Evolutionary conservation across 2,888 invertebrate genomes (phyloP).

Genomic region (Pilophorus perplexus): DNA sequence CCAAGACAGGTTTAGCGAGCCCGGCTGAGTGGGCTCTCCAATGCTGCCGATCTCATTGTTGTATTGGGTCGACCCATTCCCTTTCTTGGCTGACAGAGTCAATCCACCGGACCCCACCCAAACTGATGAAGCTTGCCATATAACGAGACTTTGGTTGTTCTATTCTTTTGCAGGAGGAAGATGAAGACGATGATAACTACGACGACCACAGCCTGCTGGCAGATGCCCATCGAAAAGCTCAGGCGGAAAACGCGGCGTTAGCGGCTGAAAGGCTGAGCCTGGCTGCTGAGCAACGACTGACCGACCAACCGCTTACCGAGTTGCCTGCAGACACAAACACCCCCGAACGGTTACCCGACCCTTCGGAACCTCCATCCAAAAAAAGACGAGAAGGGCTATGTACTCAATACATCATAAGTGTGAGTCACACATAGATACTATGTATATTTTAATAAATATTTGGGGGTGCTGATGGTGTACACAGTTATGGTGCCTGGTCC

Average conservation of each 20-base stretch:
- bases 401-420: constrained; percentile 64
- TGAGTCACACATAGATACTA: too few species aligned
- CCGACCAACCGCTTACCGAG: neutral
- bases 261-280: neutral
- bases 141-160: too few species aligned
- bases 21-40: too few species aligned
- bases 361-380: constrained; percentile 52
- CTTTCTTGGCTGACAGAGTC: too few species aligned
- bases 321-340: constrained; percentile 3
- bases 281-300: neutral
- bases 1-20: too few species aligned
- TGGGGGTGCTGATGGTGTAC: too few species aligned
- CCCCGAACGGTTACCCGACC: constrained; percentile 35
- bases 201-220: constrained; percentile 44
- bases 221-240: constrained; percentile 35
- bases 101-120: too few species aligned
- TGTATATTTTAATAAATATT: too few species aligned
- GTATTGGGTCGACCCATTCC: too few species aligned
- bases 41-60: too few species aligned
- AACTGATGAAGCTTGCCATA: too few species aligned
- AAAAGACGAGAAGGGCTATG: constrained; percentile 59
- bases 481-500: too few species aligned
- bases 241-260: constrained; percentile 5
- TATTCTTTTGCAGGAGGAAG: constrained; percentile 24
- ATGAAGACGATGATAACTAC: constrained; percentile 48